phyloP scores from a whole-genome alignment of 2,797 vertebrate species.

The Sebastes matsubarae region DNA sequence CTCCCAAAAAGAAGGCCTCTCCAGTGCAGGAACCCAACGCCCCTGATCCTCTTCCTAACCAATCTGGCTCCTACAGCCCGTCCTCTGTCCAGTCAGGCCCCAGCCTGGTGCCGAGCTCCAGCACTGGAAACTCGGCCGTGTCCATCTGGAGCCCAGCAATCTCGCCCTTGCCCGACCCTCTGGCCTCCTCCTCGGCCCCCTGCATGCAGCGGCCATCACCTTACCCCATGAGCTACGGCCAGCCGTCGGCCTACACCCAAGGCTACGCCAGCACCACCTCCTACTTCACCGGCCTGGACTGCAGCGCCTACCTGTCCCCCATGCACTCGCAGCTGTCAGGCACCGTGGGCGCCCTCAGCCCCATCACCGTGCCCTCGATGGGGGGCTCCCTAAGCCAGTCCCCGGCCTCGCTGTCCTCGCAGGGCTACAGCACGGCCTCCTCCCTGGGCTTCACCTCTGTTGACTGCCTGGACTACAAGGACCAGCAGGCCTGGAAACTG shows the following conservation, averaged over 20 bases:
- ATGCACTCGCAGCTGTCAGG: slow-evolving; percentile 90
- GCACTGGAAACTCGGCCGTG: slow-evolving; percentile 81
- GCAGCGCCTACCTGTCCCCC: slow-evolving; percentile 90
- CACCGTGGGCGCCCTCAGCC: slow-evolving; percentile 87
- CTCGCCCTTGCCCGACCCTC: slow-evolving; percentile 87
- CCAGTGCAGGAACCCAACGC: slow-evolving; percentile 78
- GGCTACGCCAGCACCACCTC: slow-evolving; percentile 88
- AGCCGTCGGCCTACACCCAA: slow-evolving; percentile 84
- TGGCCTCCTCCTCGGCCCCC: slow-evolving; percentile 82
- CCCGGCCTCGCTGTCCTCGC: slow-evolving; percentile 87
- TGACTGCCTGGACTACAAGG: slow-evolving; percentile 94
- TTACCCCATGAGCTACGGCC: slow-evolving; percentile 89
- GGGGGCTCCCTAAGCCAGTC: slow-evolving; percentile 89
- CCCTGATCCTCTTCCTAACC: slow-evolving; percentile 80
- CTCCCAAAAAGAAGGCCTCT: slow-evolving; percentile 88
- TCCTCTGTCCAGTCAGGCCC: slow-evolving; percentile 70
- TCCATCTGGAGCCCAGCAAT: slow-evolving; percentile 93
- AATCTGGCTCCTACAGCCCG: slow-evolving; percentile 70
- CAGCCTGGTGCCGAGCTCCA: slow-evolving; percentile 71
- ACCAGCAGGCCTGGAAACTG: slow-evolving; percentile 92
- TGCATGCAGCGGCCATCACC: slow-evolving; percentile 87
- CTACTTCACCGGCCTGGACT: slow-evolving; percentile 91
- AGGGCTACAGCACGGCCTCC: slow-evolving; percentile 86
- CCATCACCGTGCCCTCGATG: slow-evolving; percentile 86
- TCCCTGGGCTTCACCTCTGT: slow-evolving; percentile 87